These are phyloP conservation scores for Triplophysa yarkandensis DNA, from an alignment of 2,797 vertebrate species.

Conservation along the genomic window DNA sequence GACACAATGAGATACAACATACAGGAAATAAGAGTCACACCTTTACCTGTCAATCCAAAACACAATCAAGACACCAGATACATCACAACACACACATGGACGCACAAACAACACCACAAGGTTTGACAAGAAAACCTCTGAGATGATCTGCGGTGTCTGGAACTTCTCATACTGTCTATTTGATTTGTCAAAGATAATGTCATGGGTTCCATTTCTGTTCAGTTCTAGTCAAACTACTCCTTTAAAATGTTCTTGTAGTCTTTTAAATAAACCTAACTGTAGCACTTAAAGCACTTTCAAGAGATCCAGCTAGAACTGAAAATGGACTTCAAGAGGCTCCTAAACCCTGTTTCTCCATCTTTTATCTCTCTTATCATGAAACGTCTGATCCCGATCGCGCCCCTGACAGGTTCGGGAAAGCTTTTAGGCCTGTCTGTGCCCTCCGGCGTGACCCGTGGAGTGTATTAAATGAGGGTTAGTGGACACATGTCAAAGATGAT, in stretches of 20 bases:
- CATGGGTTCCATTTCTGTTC: no score
- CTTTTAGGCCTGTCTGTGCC: not conserved
- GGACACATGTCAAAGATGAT: constrained; percentile 32
- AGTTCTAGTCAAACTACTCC: not conserved
- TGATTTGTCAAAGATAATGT: no score
- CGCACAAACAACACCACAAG: constrained; percentile 13
- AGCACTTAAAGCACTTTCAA: no score
- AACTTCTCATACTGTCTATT: no score
- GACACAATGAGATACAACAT: not conserved
- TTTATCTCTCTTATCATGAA: not conserved
- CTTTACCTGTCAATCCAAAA: constrained; percentile 27
- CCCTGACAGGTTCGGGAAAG: constrained; percentile 1
- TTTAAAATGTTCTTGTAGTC: not conserved
- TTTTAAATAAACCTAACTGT: not conserved
- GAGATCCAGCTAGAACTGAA: not conserved
- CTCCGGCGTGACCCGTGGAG: constrained; percentile 5
- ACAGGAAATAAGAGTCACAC: not conserved
- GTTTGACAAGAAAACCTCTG: constrained; percentile 5
- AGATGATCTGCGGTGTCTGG: constrained; percentile 23
- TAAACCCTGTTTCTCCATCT: not conserved
- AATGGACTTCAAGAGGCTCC: not conserved
- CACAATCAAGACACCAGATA: constrained; percentile 5
- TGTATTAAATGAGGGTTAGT: constrained; percentile 24
- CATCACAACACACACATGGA: constrained; percentile 2
- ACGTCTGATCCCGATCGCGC: not conserved